These are phyloP conservation scores for Enteromius argenteus DNA, from an alignment of 2,797 vertebrate genomes.

Conservation along the genomic window DNA sequence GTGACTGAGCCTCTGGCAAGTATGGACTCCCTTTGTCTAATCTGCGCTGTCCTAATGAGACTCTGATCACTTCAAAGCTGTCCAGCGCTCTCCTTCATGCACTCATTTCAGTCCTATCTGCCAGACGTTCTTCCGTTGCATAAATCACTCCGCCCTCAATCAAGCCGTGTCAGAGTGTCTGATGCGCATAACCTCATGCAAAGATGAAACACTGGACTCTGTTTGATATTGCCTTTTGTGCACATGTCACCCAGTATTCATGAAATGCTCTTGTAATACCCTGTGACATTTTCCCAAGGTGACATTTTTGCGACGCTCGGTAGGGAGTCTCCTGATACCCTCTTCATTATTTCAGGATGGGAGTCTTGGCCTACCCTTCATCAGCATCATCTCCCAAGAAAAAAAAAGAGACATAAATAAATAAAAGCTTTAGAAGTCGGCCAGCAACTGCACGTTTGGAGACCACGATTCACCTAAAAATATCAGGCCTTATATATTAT, in stretches of 20 bases:
- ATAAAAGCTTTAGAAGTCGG: constrained; percentile 74
- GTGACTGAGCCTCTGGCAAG: constrained; percentile 30
- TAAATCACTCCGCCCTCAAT: constrained; percentile 37
- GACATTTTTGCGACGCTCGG: constrained; percentile 76
- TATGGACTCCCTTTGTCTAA: constrained; percentile 49
- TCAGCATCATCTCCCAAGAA: constrained; percentile 63
- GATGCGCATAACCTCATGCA: constrained; percentile 43
- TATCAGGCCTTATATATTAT: constrained; percentile 82
- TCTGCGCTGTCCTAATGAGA: constrained; percentile 49
- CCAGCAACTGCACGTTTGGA: constrained; percentile 73
- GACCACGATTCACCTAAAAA: constrained; percentile 80
- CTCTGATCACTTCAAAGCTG: constrained; percentile 59
- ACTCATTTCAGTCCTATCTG: constrained; percentile 23
- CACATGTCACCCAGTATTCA: constrained; percentile 46
- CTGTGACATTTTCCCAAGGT: constrained; percentile 76
- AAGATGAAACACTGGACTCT: constrained; percentile 48
- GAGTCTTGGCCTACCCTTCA: constrained; percentile 14
- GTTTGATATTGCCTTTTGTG: constrained; percentile 46
- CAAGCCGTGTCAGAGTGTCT: constrained; percentile 50
- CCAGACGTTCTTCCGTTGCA: neutral
- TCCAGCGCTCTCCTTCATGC: constrained; percentile 32
- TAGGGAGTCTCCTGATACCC: constrained; percentile 60
- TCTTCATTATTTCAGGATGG: constrained; percentile 56
- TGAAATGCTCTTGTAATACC: constrained; percentile 60
- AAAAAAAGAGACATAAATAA: constrained; percentile 78